Base-by-base conservation (phyloP, 2,113 vertebrate species). In the Lepus europaeus region DNA sequence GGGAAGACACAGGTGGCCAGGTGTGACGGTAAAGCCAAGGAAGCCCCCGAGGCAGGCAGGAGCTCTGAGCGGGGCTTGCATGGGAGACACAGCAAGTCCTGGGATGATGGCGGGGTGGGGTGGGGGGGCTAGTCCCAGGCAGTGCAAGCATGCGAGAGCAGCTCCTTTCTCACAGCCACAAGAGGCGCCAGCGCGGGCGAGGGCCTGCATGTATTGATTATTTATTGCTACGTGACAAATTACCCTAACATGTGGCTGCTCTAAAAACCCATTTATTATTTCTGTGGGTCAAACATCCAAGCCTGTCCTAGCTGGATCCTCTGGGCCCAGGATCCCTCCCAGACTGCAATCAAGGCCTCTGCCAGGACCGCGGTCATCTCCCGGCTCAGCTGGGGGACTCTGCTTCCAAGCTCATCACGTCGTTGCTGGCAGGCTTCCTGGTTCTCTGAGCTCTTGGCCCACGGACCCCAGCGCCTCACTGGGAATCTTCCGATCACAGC, bases 241-340 rank as follows among this genome's bases (percentile, higher is more conserved):
- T 19, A 33, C 22, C 66, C 82, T n/a, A 51, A n/a, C 23, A 33
- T 9, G 81, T 9, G 90, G 92, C 63, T 68, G 81, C 89, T 72
- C 61, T 3, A 31, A 59, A 73, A 77, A 29, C 36, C 20, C 36
- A 9, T 7, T 63, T 90, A 14, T 45, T 51, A 6, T 19, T 66
- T 81, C 78, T n/a, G 19, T 88, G 81, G 66, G 72, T 85, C 89
- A 90, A 81, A 69, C 69, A 88, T 72, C 85, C 64, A 89, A 76
- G 59, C 77, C 3, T 39, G 25, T 66, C 33, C 49, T 81, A 66
- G 11, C 82, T 11, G 68, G 49, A 56, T 69, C 51, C 36, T 81
- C 39, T 83, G 93, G 74, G 49, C 19, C 73, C 87, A 39, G 77
- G 63, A 25, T 11, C 3, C 17, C 73, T 93, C 94, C 63, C 72